Conservation (phyloP, 1,140 invertebrate species). For the Frieseomelitta varia region DNA sequence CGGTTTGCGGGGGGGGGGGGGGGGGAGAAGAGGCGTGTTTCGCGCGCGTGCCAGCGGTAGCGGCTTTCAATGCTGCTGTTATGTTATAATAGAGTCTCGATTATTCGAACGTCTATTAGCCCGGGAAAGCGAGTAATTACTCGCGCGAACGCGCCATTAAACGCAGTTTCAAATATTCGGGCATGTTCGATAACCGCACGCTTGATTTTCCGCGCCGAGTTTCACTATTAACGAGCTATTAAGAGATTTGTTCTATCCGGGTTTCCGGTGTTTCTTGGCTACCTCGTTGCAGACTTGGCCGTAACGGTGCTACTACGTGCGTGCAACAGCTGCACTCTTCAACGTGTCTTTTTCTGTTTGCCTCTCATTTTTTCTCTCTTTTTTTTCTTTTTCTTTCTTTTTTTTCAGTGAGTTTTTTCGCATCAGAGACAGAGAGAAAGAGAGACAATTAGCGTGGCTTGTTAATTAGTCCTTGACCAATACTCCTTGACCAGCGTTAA, state of each 20-base stretch:
- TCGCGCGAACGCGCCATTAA: neutral
- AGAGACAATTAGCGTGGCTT: neutral
- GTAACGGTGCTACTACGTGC: neutral
- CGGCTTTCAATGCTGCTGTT: neutral
- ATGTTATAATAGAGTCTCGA: slow-evolving; percentile 28
- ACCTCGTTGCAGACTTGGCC: neutral
- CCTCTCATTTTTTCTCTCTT: neutral
- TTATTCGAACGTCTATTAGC: slow-evolving; percentile 47
- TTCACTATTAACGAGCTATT: slow-evolving; percentile 36
- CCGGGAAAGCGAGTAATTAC: slow-evolving; percentile 33
- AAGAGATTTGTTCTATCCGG: slow-evolving; percentile 31
- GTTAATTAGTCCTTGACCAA: neutral
- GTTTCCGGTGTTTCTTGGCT: slow-evolving; percentile 1
- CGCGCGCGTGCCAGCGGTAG: neutral
- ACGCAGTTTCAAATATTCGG: slow-evolving; percentile 41
- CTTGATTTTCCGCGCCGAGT: slow-evolving; percentile 37
- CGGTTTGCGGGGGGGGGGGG: neutral
- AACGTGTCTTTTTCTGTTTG: neutral
- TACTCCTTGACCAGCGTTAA: neutral
- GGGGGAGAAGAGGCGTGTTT: slow-evolving; percentile 26
- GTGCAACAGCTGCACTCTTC: neutral
- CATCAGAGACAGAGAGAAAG: neutral
- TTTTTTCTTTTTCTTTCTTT: no score
- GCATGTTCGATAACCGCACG: slow-evolving; percentile 41
- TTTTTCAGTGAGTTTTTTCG: neutral